Percentiles rank a stretch among this genome's conserved stretches.
Evolutionary conservation across 2,113 vertebrate species (phyloP).

Genomic region (Geothlypis trichas): DNA sequence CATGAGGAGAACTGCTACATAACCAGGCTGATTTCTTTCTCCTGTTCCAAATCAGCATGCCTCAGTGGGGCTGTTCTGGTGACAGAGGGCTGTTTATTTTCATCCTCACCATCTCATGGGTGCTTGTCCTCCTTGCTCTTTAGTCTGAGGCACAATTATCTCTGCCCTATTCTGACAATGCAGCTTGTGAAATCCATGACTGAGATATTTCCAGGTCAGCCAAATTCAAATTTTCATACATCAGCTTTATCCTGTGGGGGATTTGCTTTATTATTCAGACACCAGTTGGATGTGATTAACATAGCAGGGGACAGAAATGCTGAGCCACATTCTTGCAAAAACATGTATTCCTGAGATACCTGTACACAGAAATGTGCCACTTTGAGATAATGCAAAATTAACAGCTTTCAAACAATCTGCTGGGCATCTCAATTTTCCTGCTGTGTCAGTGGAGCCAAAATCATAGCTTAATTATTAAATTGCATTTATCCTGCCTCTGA

Average conservation of each 20-base stretch:
- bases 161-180: neutral
- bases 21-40: neutral
- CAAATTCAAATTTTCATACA: neutral
- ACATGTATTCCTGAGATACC: neutral
- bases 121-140: neutral
- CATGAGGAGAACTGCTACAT: neutral
- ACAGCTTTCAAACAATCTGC: neutral
- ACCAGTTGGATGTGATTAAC: neutral
- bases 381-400: neutral
- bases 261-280: neutral
- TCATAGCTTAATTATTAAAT: neutral
- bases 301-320: neutral
- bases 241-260: neutral
- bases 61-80: neutral
- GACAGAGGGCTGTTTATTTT: slow-evolving; percentile 4
- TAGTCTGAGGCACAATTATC: neutral
- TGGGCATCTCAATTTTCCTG: neutral
- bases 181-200: slow-evolving; percentile 13
- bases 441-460: neutral
- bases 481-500: neutral
- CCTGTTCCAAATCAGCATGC: neutral
- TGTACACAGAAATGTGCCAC: neutral
- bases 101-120: neutral
- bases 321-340: neutral
- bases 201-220: slow-evolving; percentile 18